Evolutionary conservation across 2,888 invertebrate genomes (phyloP), one percentile per base, ranked within the genome.

Genomic region (Pterobdella sp.): DNA sequence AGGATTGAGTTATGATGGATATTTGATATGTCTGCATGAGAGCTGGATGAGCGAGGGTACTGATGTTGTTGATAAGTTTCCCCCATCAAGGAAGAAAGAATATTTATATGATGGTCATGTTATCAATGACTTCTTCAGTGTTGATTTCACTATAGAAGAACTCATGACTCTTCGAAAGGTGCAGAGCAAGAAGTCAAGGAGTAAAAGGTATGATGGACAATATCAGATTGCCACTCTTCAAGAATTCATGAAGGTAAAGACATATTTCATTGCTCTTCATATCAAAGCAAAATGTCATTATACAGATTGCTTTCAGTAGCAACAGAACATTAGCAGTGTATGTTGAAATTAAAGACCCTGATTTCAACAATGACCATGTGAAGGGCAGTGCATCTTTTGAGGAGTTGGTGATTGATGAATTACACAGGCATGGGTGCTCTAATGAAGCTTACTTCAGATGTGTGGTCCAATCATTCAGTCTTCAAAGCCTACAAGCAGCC

Each of bases 61-160:
- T 2, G 72, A 78, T 64, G 74, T 76, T 4, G 75, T 49, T 1
- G 68, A 56, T 2, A 31, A 66, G 26, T 77, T 73, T 42, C 68
- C 74, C 1, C 32, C 71, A 32, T 49, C 35, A 1, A 22, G 74
- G 4, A 52, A 31, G 42, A 67, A 34, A 4, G 76, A 75, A 32
- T 72, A 75, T 52, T 73, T 63, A 35, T 72, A 77, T 4, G 31
- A 26, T 0, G 49, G n/a, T 10, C 36, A 26, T 1, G 49, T 60
- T 42, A 68, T 75, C 35, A 74, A 73, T 26, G 78, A 77, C 60
- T 76, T 73, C 67, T 78, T 77, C 67, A 69, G 75, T 14, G 73
- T 77, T 18, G 78, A 78, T 67, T 78, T 78, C 71, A 78, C 75
- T 1, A 42, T 77, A 36, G 73, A 69, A 2, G 78, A 78, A 36